phyloP scores from a whole-genome alignment of 2,888 invertebrate genomes.

The Oscheius onirici region DNA sequence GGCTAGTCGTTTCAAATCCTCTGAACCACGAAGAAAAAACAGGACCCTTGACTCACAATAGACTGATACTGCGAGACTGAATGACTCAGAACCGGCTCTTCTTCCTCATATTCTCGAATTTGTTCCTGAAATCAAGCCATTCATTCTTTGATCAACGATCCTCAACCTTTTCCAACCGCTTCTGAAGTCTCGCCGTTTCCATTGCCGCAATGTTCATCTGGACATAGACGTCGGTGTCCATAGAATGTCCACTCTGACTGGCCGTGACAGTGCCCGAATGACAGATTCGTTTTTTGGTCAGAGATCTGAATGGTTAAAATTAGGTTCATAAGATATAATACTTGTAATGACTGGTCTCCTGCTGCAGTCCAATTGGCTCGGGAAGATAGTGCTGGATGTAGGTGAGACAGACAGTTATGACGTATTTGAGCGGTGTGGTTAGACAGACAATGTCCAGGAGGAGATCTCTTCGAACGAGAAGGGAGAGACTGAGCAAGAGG shows the following conservation, averaged over 20 bases:
- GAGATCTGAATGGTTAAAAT: neutral
- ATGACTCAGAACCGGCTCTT: slow-evolving; percentile 40
- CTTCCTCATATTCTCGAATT: slow-evolving; percentile 33
- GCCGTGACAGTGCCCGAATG: slow-evolving; percentile 19
- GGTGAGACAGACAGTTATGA: slow-evolving; percentile 43
- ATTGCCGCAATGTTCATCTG: slow-evolving; percentile 51
- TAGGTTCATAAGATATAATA: neutral
- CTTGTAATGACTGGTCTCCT: slow-evolving; percentile 52
- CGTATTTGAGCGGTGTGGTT: slow-evolving; percentile 40
- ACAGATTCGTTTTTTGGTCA: neutral
- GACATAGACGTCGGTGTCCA: slow-evolving; percentile 47
- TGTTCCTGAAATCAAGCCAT: slow-evolving; percentile 1
- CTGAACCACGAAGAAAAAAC: too few relatives aligned
- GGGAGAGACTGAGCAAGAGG: slow-evolving; percentile 35
- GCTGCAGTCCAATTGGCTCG: slow-evolving; percentile 49
- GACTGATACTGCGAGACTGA: slow-evolving; percentile 53
- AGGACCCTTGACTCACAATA: slow-evolving; percentile 29
- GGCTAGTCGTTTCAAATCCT: too few relatives aligned
- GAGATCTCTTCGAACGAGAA: slow-evolving; percentile 36
- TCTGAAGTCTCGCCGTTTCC: slow-evolving; percentile 47
- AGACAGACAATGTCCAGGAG: slow-evolving; percentile 42
- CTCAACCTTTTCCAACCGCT: slow-evolving; percentile 37
- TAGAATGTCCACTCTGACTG: slow-evolving; percentile 39
- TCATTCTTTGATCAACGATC: too few relatives aligned
- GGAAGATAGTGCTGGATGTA: slow-evolving; percentile 51